Evolutionary conservation across 2,888 invertebrate genomes (phyloP).

Genomic region (Horisme vitalbata): DNA sequence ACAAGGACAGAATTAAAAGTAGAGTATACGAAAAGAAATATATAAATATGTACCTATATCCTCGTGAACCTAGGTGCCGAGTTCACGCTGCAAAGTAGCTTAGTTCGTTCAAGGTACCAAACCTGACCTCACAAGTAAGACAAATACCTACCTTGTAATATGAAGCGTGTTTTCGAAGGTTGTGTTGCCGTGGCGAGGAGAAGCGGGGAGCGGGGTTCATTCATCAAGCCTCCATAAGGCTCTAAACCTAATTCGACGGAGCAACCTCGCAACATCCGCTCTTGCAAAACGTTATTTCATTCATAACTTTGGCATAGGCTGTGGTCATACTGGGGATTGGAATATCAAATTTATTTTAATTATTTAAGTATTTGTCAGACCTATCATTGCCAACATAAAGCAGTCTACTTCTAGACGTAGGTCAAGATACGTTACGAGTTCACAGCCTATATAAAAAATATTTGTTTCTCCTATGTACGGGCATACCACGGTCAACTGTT

Average conservation of each 20-base stretch:
- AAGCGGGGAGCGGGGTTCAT: constrained; percentile 57
- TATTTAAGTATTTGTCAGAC: too few species aligned
- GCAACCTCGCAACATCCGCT: constrained; percentile 82
- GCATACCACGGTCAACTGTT: too few species aligned
- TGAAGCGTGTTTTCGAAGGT: constrained; percentile 31
- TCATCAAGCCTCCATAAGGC: constrained; percentile 80
- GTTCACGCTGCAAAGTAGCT: constrained; percentile 14
- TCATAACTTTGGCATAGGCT: constrained; percentile 71
- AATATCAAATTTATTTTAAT: neutral
- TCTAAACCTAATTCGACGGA: constrained; percentile 81
- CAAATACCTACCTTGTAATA: constrained; percentile 23
- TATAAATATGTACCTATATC: too few species aligned
- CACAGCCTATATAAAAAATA: too few species aligned
- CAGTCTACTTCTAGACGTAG: too few species aligned
- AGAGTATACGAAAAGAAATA: too few species aligned
- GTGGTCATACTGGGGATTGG: constrained; percentile 52
- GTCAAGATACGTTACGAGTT: too few species aligned
- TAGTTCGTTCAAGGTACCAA: constrained; percentile 17
- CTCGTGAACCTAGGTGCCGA: neutral
- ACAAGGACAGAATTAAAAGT: too few species aligned
- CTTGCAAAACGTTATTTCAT: constrained; percentile 82
- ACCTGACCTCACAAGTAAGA: constrained; percentile 1
- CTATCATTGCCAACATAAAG: too few species aligned
- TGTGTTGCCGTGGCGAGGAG: constrained; percentile 11
- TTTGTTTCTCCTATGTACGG: too few species aligned